phyloP scores from a whole-genome alignment of 2,888 invertebrate species.

The Pocota personata region DNA sequence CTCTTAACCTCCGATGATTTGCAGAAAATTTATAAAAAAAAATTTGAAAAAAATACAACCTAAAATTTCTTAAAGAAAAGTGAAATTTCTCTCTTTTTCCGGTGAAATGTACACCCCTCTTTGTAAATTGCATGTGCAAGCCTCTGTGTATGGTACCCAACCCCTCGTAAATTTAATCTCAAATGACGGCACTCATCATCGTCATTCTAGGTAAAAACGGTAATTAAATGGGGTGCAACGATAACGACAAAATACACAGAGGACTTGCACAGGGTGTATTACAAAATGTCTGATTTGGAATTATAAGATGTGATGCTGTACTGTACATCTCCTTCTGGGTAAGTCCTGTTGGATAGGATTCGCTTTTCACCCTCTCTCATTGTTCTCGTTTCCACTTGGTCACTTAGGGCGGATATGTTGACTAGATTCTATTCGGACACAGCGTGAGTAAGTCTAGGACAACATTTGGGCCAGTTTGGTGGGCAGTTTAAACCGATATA shows the following conservation, averaged over 20 bases:
- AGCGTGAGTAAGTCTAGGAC: constrained; percentile 24
- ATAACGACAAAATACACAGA: constrained; percentile 2
- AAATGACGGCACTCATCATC: constrained; percentile 61
- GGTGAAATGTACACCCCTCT: constrained; percentile 61
- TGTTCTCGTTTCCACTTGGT: constrained; percentile 41
- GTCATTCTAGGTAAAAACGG: constrained; percentile 47
- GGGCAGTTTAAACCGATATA: constrained; percentile 31
- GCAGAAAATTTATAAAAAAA: constrained; percentile 8
- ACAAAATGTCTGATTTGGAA: constrained; percentile 20
- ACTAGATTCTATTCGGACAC: constrained; percentile 29
- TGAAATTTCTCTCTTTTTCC: constrained; percentile 28
- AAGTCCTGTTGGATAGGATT: constrained; percentile 25
- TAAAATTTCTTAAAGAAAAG: constrained; percentile 29
- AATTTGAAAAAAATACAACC: not conserved
- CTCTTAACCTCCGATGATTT: constrained; percentile 5
- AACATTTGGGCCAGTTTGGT: constrained; percentile 2
- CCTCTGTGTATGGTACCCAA: constrained; percentile 24
- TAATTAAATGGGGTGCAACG: constrained; percentile 69
- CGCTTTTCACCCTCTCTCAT: constrained; percentile 29
- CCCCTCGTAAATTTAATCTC: constrained; percentile 66
- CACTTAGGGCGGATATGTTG: constrained; percentile 16
- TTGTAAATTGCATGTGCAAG: constrained; percentile 49
- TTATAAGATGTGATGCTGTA: constrained; percentile 48
- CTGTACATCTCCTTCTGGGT: constrained; percentile 37
- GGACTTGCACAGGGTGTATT: constrained; percentile 13